phyloP scores from a whole-genome alignment of 2,113 vertebrate genomes.

The Ellobius talpinus region DNA sequence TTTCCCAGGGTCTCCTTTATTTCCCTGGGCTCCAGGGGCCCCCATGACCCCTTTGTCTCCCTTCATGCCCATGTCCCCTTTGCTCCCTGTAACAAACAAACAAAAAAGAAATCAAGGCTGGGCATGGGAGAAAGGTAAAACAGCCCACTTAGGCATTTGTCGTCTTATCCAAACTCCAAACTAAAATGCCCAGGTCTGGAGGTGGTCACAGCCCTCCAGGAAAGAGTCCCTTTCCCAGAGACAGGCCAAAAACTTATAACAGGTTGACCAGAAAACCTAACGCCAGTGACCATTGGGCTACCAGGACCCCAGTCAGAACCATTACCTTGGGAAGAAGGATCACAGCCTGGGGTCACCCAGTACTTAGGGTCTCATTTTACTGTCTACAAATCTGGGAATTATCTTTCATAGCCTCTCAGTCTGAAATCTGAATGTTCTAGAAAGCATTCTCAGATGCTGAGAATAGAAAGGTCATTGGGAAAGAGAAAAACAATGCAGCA shows the following conservation, averaged over 20 bases:
- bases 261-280: no score
- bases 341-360: neutral
- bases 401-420: neutral
- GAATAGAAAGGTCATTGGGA: neutral
- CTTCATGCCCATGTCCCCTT: constrained; percentile 80
- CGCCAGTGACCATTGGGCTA: fast-evolving
- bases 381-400: neutral
- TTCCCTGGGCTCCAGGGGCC: constrained; percentile 69
- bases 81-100: constrained; percentile 74
- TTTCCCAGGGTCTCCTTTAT: constrained; percentile 72
- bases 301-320: neutral
- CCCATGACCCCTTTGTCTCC: constrained; percentile 78
- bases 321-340: neutral
- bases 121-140: neutral
- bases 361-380: neutral
- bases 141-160: neutral
- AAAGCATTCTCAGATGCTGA: neutral
- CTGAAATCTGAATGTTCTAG: constrained; percentile 35
- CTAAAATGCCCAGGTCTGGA: neutral
- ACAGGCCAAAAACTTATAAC: neutral
- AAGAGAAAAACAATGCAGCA: neutral
- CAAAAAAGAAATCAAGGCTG: neutral
- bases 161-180: neutral
- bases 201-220: fast-evolving
- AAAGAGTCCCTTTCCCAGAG: neutral